A percentile compares a stretch with the other conserved stretches of the same genome.
Conservation (phyloP, 2,888 invertebrate species). For the Erpobdella octoculata region DNA sequence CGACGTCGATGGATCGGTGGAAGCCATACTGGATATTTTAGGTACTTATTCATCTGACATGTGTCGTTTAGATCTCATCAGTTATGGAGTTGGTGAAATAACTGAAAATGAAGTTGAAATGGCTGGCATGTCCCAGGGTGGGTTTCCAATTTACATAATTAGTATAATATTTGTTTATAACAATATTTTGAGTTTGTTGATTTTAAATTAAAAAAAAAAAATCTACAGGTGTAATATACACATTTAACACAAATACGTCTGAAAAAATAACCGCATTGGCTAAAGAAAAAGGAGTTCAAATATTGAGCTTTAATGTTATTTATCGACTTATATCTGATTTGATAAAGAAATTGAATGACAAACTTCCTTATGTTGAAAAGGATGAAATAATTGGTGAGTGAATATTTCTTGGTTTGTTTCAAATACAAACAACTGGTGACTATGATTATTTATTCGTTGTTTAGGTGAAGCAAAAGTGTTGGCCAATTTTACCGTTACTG, state of each 20-base stretch:
- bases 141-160: neutral
- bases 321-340: constrained; percentile 85
- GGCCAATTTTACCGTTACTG: constrained; percentile 67
- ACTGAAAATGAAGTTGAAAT: constrained; percentile 74
- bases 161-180: neutral
- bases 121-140: constrained; percentile 65
- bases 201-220: no score
- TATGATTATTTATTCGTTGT: neutral
- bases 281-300: constrained; percentile 56
- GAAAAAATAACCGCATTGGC: constrained; percentile 52
- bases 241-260: constrained; percentile 67
- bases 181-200: neutral
- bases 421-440: neutral
- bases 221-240: constrained; percentile 68
- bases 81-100: constrained; percentile 81
- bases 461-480: constrained; percentile 75
- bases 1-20: constrained; percentile 91
- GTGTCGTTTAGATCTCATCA: constrained; percentile 75
- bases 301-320: constrained; percentile 77
- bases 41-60: constrained; percentile 63
- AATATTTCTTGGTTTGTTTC: neutral
- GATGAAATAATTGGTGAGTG: constrained; percentile 67
- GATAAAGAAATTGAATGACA: constrained; percentile 65
- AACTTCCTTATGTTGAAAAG: constrained; percentile 65
- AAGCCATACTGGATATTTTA: constrained; percentile 83